phyloP scores from a whole-genome alignment of 2,888 invertebrate species.

The Eilema depressum region DNA sequence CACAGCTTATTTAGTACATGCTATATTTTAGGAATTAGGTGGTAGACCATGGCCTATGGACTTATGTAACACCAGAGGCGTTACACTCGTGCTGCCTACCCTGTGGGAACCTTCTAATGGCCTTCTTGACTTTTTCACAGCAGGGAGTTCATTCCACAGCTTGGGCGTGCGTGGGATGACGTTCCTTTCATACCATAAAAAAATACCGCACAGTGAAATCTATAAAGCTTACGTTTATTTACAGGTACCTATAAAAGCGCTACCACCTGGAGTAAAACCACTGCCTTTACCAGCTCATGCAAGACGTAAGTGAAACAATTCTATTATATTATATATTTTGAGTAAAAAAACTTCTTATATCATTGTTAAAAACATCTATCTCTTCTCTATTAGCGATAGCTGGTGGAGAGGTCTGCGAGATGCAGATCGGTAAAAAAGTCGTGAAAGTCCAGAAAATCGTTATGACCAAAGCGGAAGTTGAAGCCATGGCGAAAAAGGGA shows the following conservation, averaged over 20 bases:
- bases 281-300: slow-evolving; percentile 72
- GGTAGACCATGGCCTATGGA: no score
- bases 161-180: no score
- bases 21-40: no score
- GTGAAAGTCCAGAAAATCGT: slow-evolving; percentile 89
- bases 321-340: background rate
- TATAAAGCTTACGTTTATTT: slow-evolving; percentile 26
- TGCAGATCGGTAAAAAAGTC: slow-evolving; percentile 88
- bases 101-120: no score
- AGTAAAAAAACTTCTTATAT: no score
- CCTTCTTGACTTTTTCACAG: no score
- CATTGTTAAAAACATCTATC: no score
- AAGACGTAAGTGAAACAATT: slow-evolving; percentile 64
- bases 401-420: slow-evolving; percentile 75
- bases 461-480: slow-evolving; percentile 89
- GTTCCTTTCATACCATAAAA: no score
- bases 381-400: slow-evolving; percentile 51
- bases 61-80: no score
- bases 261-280: slow-evolving; percentile 81
- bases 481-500: slow-evolving; percentile 89
- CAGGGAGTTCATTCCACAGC: background rate
- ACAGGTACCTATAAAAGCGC: slow-evolving; percentile 73
- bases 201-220: background rate
- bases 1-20: no score
- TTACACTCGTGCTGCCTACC: no score